A percentile compares a stretch with the other conserved stretches of the same genome.
These are phyloP conservation scores for Ceriagrion tenellum DNA, from an alignment of 2,888 invertebrate genomes.

Conservation along the genomic window DNA sequence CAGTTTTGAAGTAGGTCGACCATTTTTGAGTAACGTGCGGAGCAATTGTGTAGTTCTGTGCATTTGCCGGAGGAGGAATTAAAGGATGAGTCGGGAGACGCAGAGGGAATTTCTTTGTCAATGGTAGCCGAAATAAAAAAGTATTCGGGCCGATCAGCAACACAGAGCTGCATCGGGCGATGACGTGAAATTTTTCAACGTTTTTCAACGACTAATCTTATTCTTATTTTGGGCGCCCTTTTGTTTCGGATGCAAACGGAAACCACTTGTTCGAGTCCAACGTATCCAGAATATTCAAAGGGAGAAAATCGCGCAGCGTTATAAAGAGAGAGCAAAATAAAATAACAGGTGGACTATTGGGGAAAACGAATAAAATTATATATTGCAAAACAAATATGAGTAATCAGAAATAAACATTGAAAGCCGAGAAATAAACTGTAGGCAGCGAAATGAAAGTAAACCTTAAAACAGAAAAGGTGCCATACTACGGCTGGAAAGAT, in stretches of 20 bases:
- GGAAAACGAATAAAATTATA: neutral
- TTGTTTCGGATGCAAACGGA: neutral
- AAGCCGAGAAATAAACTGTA: neutral
- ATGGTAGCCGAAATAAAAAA: neutral
- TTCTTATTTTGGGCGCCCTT: neutral
- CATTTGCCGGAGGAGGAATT: neutral
- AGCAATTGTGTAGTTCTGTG: neutral
- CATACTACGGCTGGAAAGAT: too few species aligned
- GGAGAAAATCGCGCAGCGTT: neutral
- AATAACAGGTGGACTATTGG: neutral
- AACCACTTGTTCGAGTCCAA: neutral
- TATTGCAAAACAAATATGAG: neutral
- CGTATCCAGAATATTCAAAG: neutral
- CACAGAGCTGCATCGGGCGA: neutral
- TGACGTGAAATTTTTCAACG: neutral
- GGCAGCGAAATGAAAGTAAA: neutral
- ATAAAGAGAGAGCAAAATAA: neutral
- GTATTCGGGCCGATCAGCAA: neutral
- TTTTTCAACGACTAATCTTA: neutral
- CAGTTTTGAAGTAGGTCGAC: neutral
- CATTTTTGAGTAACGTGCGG: neutral
- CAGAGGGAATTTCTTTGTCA: neutral
- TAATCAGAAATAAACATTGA: neutral
- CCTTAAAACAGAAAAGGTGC: too few species aligned
- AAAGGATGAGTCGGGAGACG: neutral